Base-by-base conservation (phyloP, 2,888 invertebrate genomes). In the Patella depressa region DNA sequence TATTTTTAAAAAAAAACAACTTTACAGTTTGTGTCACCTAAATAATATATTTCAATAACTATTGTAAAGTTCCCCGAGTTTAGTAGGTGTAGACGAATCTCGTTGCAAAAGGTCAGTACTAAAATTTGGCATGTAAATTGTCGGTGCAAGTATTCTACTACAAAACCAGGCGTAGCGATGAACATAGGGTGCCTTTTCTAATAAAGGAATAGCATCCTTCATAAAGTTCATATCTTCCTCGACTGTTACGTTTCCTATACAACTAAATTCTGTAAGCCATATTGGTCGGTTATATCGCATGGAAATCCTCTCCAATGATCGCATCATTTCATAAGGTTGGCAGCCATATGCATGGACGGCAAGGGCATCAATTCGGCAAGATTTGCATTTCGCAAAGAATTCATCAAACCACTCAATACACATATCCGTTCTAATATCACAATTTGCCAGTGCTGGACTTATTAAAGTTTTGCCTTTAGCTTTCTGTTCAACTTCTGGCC, bases 341-440 rank as follows among this genome's bases (percentile, higher is more conserved):
- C 85, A 85, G 54, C 74, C 71, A 76, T 82, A 85, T 71, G 76
- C 75, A 79, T 86, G 86, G 14, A 85, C 84, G 34, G 86, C 86
- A 11, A 86, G 72, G 71, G 82, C 82, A 65, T 86, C 85, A 29
- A 86, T 79, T 15, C 81, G 78, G 57, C 86, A 86, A 4, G 81
- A 81, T 2, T 76, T 53, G 71, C 86, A 86, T n/a, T 77, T 71
- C 53, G 74, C 73, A 79, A 86, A 86, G 71, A 86, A 86, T 69
- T 79, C 80, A 55, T 82, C 82, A 53, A 83, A 84, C 86, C 86
- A 86, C 19, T 81, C 77, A 17, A 79, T 79, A 55, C 74, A 53
- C 24, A 81, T 82, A 5, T 73, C 45, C 24, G 77, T 65, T 3
- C 65, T 45, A 14, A 59, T 5, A 34, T 34, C 34, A 34, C 34